Evolutionary conservation across 2,888 invertebrate species (phyloP), one percentile per base, ranked within the genome.

Genomic region (Perdita meconis): DNA sequence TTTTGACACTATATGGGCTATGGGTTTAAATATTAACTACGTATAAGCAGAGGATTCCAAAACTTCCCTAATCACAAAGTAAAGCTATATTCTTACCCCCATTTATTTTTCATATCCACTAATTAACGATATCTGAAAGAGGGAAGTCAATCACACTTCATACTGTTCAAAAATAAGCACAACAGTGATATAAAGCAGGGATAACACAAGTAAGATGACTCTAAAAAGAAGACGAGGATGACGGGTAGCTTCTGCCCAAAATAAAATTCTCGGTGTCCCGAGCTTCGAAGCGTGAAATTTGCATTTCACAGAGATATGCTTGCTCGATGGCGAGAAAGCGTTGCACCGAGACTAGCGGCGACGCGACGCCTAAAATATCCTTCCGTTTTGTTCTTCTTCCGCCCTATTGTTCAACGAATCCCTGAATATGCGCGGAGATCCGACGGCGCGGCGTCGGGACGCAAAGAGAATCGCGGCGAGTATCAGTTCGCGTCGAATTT

Each of bases 291-390:
- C 6, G 10, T 44, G 5, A 26, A 47, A 55, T 56, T 69, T 56
- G 19, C 44, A 47, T 57, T 57, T 51, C 38, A 34, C n/a, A 51
- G n/a, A 8, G 8, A 13, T 30, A 47, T 47, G 30, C 22, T 42
- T 26, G 12, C 16, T 26, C 5, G 24, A 30, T 24, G 24, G 44
- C 22, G 34, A 24, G n/a, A 44, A n/a, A 16, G 19, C 13, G 36
- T 44, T 22, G 69, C 30, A 40, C 34, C 22, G 24, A 10, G n/a
- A 42, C 16, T n/a, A 26, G 34, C 22, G 13, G 44, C 19, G 19
- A n/a, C n/a, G n/a, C n/a, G n/a, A n/a, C 38, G 26, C 59, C 60
- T 53, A 50, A 79, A 63, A 75, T 65, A 56, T 59, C 69, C 74
- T 26, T 61, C 40, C 36, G 74, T 59, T 59, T 70, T 51, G 55